Conservation (phyloP, 2,113 vertebrate genomes). For the Azemiops feae region DNA sequence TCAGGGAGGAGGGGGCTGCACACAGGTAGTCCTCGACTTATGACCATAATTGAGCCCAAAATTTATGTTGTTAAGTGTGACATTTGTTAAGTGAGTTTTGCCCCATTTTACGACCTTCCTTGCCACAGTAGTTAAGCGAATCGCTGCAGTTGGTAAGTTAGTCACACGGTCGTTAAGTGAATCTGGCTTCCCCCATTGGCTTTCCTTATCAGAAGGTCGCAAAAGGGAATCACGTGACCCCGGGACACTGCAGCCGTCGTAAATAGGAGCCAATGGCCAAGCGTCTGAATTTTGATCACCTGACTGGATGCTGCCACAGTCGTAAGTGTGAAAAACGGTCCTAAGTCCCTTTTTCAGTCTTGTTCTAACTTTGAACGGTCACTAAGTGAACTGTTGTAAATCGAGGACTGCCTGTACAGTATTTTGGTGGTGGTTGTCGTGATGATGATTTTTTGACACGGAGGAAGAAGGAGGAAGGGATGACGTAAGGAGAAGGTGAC, state of each 20-base stretch:
- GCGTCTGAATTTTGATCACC: too few species aligned
- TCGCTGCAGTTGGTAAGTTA: background rate
- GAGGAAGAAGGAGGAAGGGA: background rate
- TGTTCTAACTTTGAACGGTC: background rate
- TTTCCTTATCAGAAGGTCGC: too few species aligned
- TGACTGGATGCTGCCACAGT: too few species aligned
- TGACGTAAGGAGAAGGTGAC: background rate
- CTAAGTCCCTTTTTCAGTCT: too few species aligned
- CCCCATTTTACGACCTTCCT: background rate
- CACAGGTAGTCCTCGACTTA: background rate
- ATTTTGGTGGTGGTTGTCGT: background rate
- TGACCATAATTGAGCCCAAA: background rate
- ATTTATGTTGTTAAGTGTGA: background rate
- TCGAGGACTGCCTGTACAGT: background rate
- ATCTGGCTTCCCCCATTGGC: too few species aligned
- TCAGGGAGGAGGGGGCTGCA: accelerated
- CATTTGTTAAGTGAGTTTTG: background rate
- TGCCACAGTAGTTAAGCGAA: background rate
- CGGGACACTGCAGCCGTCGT: too few species aligned
- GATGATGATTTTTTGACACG: background rate
- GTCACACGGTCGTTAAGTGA: too few species aligned
- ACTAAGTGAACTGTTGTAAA: background rate
- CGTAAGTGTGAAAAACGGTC: too few species aligned
- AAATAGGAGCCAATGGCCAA: too few species aligned
- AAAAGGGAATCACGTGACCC: too few species aligned